Evolutionary conservation across 2,888 invertebrate genomes (phyloP).

Genomic region (Drosophila quinaria): DNA sequence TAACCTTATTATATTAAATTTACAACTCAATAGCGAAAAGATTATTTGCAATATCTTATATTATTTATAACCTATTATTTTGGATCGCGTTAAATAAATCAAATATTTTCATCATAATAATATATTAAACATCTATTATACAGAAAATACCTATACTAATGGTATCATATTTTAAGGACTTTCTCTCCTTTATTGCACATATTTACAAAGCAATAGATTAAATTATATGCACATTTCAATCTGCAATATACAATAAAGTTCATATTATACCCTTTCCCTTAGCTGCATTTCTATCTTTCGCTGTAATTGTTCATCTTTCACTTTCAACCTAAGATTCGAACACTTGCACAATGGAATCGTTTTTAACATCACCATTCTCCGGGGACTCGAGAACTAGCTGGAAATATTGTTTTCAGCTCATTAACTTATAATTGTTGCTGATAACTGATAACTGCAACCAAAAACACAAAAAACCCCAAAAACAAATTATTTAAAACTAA

Average conservation of each 20-base stretch:
- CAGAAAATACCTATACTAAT: background rate
- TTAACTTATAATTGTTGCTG: slow-evolving; percentile 43
- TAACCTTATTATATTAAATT: no score
- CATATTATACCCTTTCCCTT: background rate
- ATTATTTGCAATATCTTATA: background rate
- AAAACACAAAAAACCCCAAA: slow-evolving; percentile 21
- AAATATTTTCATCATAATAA: no score
- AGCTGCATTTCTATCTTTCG: background rate
- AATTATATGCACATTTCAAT: background rate
- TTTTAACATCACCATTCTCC: slow-evolving; percentile 7
- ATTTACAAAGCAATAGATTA: background rate
- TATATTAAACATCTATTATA: no score
- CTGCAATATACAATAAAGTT: background rate
- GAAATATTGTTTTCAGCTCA: slow-evolving; percentile 39
- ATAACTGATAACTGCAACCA: slow-evolving; percentile 34
- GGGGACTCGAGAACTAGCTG: slow-evolving; percentile 18
- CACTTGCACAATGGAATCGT: slow-evolving; percentile 6
- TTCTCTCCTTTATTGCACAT: background rate
- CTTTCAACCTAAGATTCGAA: background rate
- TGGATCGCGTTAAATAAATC: no score
- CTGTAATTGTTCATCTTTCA: background rate
- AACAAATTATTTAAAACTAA: slow-evolving; percentile 22
- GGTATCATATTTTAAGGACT: background rate
- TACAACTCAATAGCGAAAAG: background rate
- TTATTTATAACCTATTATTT: background rate